A percentile compares a stretch with the other conserved stretches of the same genome.
Evolutionary conservation across 2,113 vertebrate genomes (phyloP).

Genomic region (Passer domesticus): DNA sequence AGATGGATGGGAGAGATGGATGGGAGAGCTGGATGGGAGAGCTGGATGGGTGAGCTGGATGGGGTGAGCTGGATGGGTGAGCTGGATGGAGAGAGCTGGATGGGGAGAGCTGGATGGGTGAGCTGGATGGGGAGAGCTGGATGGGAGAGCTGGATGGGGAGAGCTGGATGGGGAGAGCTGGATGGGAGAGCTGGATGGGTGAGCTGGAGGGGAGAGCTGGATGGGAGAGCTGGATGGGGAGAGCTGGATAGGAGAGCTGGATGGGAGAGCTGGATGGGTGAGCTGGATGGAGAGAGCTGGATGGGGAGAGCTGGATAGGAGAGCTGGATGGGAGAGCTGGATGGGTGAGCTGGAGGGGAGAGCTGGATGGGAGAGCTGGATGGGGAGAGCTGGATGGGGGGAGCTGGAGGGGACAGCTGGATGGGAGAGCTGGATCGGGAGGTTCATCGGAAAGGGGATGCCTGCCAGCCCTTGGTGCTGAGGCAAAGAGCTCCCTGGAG

Average conservation of each 20-base stretch:
- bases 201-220: too few relatives aligned
- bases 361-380: too few relatives aligned
- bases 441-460: neutral
- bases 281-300: too few relatives aligned
- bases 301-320: neutral
- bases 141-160: too few relatives aligned
- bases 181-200: too few relatives aligned
- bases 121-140: neutral
- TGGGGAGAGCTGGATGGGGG: too few relatives aligned
- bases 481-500: neutral
- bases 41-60: neutral
- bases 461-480: fast-evolving
- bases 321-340: neutral
- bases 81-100: too few relatives aligned
- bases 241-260: neutral
- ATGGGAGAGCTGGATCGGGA: too few relatives aligned
- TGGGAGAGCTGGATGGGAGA: neutral
- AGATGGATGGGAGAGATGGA: too few relatives aligned
- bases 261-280: neutral
- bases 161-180: too few relatives aligned
- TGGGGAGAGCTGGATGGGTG: neutral
- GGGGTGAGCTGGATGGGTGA: neutral
- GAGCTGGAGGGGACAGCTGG: too few relatives aligned
- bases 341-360: too few relatives aligned
- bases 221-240: neutral